Percentiles rank a stretch among this genome's conserved stretches.
phyloP scores from a whole-genome alignment of 2,888 invertebrate species.

The Thelaira solivaga region DNA sequence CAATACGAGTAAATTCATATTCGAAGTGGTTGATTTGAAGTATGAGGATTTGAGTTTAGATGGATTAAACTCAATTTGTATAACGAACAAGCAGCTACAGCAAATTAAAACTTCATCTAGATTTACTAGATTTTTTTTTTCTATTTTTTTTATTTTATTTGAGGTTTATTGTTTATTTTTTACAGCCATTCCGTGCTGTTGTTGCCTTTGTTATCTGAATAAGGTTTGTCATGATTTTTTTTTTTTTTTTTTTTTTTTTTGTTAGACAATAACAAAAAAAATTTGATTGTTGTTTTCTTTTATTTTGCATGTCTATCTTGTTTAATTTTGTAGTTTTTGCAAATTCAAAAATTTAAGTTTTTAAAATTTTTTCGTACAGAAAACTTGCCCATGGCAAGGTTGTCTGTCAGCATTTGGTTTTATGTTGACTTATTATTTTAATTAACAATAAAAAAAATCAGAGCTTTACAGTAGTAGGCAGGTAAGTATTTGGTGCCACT shows the following conservation, averaged over 20 bases:
- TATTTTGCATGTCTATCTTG: no score
- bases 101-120: slow-evolving; percentile 26
- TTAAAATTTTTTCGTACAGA: no score
- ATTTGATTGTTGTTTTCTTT: no score
- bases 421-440: slow-evolving; percentile 14
- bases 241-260: no score
- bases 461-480: background rate
- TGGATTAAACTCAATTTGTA: slow-evolving; percentile 20
- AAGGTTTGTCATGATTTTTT: slow-evolving; percentile 36
- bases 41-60: background rate
- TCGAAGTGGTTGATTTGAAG: slow-evolving; percentile 1
- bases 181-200: no score
- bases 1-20: slow-evolving; percentile 8
- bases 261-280: slow-evolving; percentile 13
- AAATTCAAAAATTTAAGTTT: slow-evolving; percentile 8
- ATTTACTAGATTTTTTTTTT: no score
- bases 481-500: slow-evolving; percentile 9
- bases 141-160: no score
- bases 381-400: slow-evolving; percentile 37
- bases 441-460: slow-evolving; percentile 9
- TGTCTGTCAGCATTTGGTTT: slow-evolving; percentile 17
- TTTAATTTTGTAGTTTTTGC: background rate
- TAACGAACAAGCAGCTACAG: background rate
- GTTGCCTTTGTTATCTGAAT: slow-evolving; percentile 12
- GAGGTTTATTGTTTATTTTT: slow-evolving; percentile 2